Evolutionary conservation across 2,888 invertebrate species (phyloP), one percentile per base, ranked within the genome.

Genomic region (Ganaspis brasiliensis): DNA sequence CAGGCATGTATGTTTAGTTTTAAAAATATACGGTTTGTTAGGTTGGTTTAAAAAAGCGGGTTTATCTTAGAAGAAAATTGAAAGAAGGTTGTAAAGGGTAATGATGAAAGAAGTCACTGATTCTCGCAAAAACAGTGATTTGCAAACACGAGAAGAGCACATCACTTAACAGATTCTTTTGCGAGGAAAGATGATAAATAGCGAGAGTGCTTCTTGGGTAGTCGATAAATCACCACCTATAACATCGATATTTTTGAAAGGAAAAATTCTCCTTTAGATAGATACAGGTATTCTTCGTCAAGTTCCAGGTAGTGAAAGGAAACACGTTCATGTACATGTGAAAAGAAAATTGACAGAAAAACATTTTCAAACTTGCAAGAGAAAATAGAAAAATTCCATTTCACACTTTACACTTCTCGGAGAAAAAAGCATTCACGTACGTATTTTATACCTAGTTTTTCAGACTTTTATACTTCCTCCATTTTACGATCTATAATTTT

Each of bases 151-250:
- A 67, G 45, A 24, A 45, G 40, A 45, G 67, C 14, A 24, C 37
- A 67, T 67, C 67, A 67, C 67, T 67, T 67, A 67, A 67, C 37
- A 21, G 40, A 67, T 24, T 45, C 21, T 67, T 45, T 45, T 24
- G 52, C 81, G 12, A 26, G 26, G 14, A 24, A 56, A 56, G 56
- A 67, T 67, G 67, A 67, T 67, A 67, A 67, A 67, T 67, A 67
- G 45, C 45, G 21, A 45, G 67, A 67, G 67, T 45, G 40, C 67
- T 67, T 67, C 67, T 45, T 45, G 67, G 45, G n/a, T 67, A 67
- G 45, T 67, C 67, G 45, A 67, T 67, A 67, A 67, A 67, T 67
- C 67, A 67, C 24, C 45, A 67, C 67, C 24, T 24, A n/a, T 24
- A 67, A 37, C 45, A 45, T 24, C 45, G 45, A 67, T 67, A 67